Base-by-base conservation (phyloP, 2,888 invertebrate genomes). In the Eumacrocentrus americanus region DNA sequence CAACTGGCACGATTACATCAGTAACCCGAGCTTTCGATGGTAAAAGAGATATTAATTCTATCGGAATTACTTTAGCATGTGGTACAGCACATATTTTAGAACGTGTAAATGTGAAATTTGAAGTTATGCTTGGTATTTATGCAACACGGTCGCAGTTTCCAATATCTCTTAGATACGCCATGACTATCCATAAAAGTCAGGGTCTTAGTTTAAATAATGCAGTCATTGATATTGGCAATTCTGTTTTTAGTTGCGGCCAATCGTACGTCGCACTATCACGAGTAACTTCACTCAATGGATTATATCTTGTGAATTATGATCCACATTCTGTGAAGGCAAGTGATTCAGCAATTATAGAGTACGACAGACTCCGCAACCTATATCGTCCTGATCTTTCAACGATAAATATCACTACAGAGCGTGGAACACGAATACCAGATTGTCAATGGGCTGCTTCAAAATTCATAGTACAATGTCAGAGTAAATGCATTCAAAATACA, bases 251-350 rank as follows among this genome's bases (percentile, higher is more conserved):
- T 37, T 58, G 56, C 38, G 70, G 69, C 0, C 69, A 70, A 60
- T 48, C 56, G 12, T 70, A 70, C 42, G 69, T 70, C 9, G 71
- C 67, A 3, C 58, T 67, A 2, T 65, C 63, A 4, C 60, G 67
- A 34, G 66, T 70, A 4, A 70, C 64, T 22, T 51, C 59, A 0
- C 20, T 67, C 2, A 34, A 63, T 20, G 64, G 68, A 7, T 42
- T 68, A 2, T 66, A 70, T 38, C 54, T 71, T 34, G 67, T 70
- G 1, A 70, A 70, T 56, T 63, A 59, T 37, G 67, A 70, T 51
- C 68, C 64, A 5, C 16, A 29, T n/a, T 48, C 61, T 0, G 48
- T 67, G 0, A 55, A 64, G 38, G 66, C 70, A 2, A 54, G 34
- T 38, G 40, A 14, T n/a, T n/a, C 14, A n/a, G 67, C 68, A 9